Evolutionary conservation across 2,797 vertebrate genomes (phyloP).

Genomic region (Lagorchestes hirsutus): DNA sequence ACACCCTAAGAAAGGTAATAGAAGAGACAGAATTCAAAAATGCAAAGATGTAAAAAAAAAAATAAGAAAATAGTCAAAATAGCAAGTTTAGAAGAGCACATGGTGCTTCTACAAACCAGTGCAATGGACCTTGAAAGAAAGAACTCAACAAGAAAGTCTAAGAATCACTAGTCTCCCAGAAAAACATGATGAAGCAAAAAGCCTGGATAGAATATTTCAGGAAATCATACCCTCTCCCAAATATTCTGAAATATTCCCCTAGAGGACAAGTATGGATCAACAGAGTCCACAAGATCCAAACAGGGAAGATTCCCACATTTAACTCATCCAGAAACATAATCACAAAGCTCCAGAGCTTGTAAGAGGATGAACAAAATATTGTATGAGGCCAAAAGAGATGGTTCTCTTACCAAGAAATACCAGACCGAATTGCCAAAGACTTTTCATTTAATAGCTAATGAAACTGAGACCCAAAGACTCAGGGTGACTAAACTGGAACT

Average conservation of each 20-base stretch:
- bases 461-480: background rate
- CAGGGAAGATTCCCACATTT: background rate
- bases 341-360: background rate
- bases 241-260: background rate
- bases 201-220: background rate
- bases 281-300: background rate
- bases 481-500: background rate
- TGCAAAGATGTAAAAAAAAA: too few relatives aligned
- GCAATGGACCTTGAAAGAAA: background rate
- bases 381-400: background rate
- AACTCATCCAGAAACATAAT: background rate
- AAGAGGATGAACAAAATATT: background rate
- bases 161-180: background rate
- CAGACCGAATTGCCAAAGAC: background rate
- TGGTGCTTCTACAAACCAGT: background rate
- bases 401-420: background rate
- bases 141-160: background rate
- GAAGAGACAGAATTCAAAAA: background rate
- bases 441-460: background rate
- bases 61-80: too few relatives aligned
- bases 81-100: background rate
- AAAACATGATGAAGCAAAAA: background rate
- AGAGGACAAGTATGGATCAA: background rate
- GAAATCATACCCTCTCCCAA: background rate
- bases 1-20: background rate